Evolutionary conservation across 2,113 vertebrate species (phyloP).

Genomic region (Penelope pileata): DNA sequence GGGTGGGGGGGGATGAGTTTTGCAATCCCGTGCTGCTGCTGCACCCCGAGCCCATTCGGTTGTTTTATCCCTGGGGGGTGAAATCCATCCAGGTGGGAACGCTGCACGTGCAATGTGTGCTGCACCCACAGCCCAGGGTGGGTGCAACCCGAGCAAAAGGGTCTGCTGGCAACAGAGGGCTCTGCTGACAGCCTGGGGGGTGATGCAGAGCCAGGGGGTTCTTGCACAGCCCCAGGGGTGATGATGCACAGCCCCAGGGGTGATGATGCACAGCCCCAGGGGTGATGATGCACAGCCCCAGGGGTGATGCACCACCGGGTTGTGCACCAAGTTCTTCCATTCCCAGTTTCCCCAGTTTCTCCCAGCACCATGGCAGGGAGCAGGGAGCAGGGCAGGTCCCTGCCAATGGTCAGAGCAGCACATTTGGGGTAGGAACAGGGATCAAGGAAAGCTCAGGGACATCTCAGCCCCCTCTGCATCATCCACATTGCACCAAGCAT

Average conservation of each 20-base stretch:
- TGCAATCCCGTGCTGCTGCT: neutral
- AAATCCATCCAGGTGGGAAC: neutral
- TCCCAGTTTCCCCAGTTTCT: neutral
- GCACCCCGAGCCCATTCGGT: neutral
- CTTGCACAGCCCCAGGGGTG: rapidly evolving
- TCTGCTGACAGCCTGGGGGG: neutral
- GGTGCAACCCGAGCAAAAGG: neutral
- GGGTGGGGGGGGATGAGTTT: neutral
- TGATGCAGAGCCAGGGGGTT: too few species aligned
- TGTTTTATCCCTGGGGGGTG: neutral
- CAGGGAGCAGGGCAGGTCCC: too few species aligned
- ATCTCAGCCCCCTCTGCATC: neutral
- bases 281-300: neutral
- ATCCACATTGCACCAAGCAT: neutral
- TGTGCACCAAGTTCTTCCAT: neutral
- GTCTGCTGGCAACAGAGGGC: neutral
- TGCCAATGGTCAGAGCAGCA: too few species aligned
- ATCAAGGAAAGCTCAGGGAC: neutral
- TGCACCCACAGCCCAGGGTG: neutral
- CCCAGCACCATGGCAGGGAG: neutral
- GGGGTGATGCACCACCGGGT: neutral
- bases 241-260: rapidly evolving
- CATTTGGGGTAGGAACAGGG: neutral
- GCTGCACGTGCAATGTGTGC: neutral
- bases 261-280: too few species aligned